A percentile compares a stretch with the other conserved stretches of the same genome.
phyloP scores from a whole-genome alignment of 1,140 invertebrate species.

The Drosophila lacertosa region DNA sequence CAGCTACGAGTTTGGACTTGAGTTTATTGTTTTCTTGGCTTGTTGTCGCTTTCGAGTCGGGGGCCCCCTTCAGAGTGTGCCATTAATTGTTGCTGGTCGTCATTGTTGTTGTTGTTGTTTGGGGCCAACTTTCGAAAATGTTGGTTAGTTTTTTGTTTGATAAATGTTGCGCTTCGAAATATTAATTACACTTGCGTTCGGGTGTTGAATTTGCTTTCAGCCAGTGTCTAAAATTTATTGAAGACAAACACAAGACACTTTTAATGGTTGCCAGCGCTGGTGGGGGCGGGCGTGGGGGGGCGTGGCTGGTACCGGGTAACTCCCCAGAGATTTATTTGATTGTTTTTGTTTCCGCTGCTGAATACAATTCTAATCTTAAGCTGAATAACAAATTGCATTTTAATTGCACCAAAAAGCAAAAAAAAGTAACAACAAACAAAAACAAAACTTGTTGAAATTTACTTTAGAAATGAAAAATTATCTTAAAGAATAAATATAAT shows the following conservation, averaged over 20 bases:
- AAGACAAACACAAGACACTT: conserved; percentile 67
- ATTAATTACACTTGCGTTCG: conserved; percentile 74
- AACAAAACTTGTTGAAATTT: neutral
- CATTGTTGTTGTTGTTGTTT: too few species aligned
- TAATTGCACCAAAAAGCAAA: conserved; percentile 16
- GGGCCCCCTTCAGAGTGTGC: conserved; percentile 59
- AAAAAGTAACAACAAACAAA: conserved; percentile 1
- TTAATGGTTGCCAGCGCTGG: conserved; percentile 2
- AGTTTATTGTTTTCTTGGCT: conserved; percentile 32
- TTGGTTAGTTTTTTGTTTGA: conserved; percentile 55
- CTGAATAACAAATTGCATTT: conserved; percentile 24
- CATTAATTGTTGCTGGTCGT: conserved; percentile 71
- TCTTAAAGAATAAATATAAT: too few species aligned
- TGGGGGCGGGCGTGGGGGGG: neutral
- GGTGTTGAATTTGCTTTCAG: conserved; percentile 65
- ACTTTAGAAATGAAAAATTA: neutral
- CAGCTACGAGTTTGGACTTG: conserved; percentile 31
- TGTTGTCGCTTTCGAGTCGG: conserved; percentile 40
- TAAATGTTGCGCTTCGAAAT: conserved; percentile 75
- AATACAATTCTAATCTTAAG: conserved; percentile 22
- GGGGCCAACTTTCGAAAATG: conserved; percentile 69
- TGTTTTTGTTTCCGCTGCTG: conserved; percentile 46
- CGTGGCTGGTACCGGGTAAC: neutral
- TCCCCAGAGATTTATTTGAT: conserved; percentile 61
- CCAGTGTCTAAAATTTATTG: conserved; percentile 65